Base-by-base conservation (phyloP, 1,140 invertebrate genomes). In the Bactericera cockerelli region DNA sequence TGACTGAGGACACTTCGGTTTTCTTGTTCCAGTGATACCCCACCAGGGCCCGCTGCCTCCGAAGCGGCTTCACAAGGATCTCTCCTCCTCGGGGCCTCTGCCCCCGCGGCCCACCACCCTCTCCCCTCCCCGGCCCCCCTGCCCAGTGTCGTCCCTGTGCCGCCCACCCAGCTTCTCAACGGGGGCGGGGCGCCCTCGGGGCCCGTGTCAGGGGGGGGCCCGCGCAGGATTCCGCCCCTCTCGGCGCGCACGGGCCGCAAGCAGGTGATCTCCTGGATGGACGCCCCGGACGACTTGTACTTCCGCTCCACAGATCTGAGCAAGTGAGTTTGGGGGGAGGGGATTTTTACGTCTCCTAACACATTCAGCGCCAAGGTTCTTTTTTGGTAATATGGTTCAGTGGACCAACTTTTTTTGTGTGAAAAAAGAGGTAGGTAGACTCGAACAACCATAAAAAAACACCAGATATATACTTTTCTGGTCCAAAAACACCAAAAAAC, bases 221-320 rank as follows among this genome's bases (percentile, higher is more conserved):
- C 64, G 59, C 64, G 72, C 16, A 28, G 62, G 31, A 67, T 75
- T 14, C 71, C 73, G 24, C 75, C 78, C 14, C 67, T 81, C 42
- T 78, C 79, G 6, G 72, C 78, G 62, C 75, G 81, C 63, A 79
- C 79, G 57, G 79, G 78, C 4, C 79, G 87, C 14, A 90, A 92
- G 67, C 89, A 92, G 75, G 88, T 93, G 53, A 92, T 96, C 67
- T 94, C 90, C 67, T 96, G 91, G 92, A 92, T 94, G 83, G 93
- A 97, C 75, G 93, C 93, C 53, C 93, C 93, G 2, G 93, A 97
- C 73, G 93, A 98, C 75, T 85, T 96, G 56, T 97, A 93, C 73
- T 97, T 95, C 76, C 81, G 88, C 68, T 89, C 90, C 61, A 91
- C 87, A 31, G 86, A 89, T 65, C 77, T 79, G 66, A 90, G 87